These are phyloP conservation scores for Dipus sagitta DNA, from an alignment of 2,797 vertebrate genomes.

Conservation along the genomic window DNA sequence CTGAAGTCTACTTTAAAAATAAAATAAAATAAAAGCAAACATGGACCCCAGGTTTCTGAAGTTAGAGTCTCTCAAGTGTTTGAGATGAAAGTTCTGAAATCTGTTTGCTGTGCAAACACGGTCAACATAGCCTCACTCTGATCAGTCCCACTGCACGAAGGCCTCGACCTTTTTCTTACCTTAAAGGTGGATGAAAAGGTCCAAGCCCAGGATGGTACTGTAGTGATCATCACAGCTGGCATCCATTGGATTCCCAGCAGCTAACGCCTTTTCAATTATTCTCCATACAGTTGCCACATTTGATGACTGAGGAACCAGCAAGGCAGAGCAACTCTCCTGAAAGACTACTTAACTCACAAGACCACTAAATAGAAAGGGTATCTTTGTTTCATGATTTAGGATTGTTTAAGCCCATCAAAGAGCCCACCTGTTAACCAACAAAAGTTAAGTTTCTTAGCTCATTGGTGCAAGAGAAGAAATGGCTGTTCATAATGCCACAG, in stretches of 20 bases:
- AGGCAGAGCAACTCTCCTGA: not conserved
- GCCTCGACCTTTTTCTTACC: not conserved
- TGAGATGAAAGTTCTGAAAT: slow-evolving; percentile 21
- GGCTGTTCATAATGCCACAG: not conserved
- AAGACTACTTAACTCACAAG: not conserved
- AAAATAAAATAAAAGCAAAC: not conserved
- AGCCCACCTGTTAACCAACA: not conserved
- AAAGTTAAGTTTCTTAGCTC: slow-evolving; percentile 5
- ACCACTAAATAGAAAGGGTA: not conserved
- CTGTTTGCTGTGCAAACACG: not conserved
- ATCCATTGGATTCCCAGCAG: not conserved
- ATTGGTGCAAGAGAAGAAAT: not conserved
- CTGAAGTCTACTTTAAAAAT: not conserved
- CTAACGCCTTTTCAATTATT: not conserved
- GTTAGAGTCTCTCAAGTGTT: not conserved
- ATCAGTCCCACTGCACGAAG: not conserved
- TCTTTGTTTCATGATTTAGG: not conserved
- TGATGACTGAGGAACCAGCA: slow-evolving; percentile 11
- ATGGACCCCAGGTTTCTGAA: not conserved
- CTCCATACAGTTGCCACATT: not conserved
- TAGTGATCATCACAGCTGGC: not conserved
- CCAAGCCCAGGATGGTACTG: not conserved
- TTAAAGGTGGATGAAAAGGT: not conserved
- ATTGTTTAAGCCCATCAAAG: not conserved
- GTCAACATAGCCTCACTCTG: not conserved